Evolutionary conservation across 2,113 vertebrate species (phyloP), one percentile per base, ranked within the genome.

Genomic region (Choloepus hoffmanni): DNA sequence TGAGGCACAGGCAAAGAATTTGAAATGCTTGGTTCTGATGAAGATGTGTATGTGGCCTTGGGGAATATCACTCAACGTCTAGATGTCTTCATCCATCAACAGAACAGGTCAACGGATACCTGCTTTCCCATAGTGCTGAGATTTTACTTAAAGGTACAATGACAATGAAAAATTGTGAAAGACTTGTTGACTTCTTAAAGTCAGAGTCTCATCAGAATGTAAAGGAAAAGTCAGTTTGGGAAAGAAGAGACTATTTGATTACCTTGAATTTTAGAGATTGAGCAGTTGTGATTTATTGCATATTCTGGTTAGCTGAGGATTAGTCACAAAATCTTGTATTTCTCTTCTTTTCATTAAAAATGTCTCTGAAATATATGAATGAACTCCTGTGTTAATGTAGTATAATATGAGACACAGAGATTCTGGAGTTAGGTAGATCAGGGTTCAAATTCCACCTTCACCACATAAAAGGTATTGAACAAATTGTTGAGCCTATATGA

Each of bases 321-420:
- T 30, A 82, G 81, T 5, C 45, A 76, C 28, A 77, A 85, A 53
- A 87, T 62, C 24, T 36, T 85, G n/a, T 72, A 53, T 63, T 65
- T 89, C 28, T 96, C 21, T 92, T 89, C 68, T 92, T 84, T 60
- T 50, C 30, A 53, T 90, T 62, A 45, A 95, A 87, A 89, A 50
- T 82, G 40, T 68, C 86, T 91, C 7, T 63, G 16, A 92, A 92
- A 67, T 76, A 48, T 72, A 50, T 72, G 36, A 89, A 86, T 89
- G n/a, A 86, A 78, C 50, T 78, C 43, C 13, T 78, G 24, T 7
- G 30, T 14, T 50, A 40, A 36, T 28, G 18, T 89, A 70, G n/a
- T 82, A 9, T 60, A 88, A 33, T 70, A 26, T 50, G 72, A 91
- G 19, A 11, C 36, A n/a, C 9, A 83, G 90, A 93, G 53, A 62